A percentile compares a stretch with the other conserved stretches of the same genome.
Conservation (phyloP, 2,888 invertebrate species). For the Brachypterus glaber region DNA sequence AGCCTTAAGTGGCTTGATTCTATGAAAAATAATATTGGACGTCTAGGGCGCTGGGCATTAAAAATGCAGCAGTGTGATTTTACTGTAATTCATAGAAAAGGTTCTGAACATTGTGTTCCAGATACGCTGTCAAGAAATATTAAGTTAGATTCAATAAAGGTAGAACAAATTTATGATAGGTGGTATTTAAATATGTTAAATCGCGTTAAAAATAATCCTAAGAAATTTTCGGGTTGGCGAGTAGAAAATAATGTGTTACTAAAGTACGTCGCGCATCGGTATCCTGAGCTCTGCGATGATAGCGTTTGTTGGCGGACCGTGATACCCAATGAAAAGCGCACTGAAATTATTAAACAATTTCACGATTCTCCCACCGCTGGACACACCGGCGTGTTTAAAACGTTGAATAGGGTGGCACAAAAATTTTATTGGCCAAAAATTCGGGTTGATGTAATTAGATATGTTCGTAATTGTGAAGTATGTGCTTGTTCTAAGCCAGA, state of each 20-base stretch:
- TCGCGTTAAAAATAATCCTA: constrained; percentile 5
- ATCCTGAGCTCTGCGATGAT: constrained; percentile 1
- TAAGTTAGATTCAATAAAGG: too few relatives aligned
- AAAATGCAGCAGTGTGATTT: too few relatives aligned
- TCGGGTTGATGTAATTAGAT: constrained; percentile 3
- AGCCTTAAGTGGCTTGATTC: too few relatives aligned
- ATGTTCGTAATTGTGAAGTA: constrained; percentile 9
- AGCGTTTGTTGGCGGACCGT: constrained; percentile 9
- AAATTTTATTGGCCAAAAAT: constrained; percentile 10
- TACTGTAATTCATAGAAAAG: too few relatives aligned
- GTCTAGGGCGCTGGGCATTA: too few relatives aligned
- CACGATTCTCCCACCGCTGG: constrained; percentile 8
- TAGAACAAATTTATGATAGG: constrained; percentile 5
- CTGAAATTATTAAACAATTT: constrained; percentile 3
- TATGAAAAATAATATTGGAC: too few relatives aligned
- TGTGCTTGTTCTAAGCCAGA: constrained; percentile 14
- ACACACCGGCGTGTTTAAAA: constrained; percentile 10
- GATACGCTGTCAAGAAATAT: too few relatives aligned
- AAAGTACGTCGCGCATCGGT: constrained; percentile 1
- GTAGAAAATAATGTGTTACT: constrained; percentile 7
- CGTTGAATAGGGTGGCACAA: constrained; percentile 7
- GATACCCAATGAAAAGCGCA: constrained; percentile 8
- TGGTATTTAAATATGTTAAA: constrained; percentile 1
- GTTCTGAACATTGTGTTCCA: too few relatives aligned
- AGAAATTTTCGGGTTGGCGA: constrained; percentile 7